phyloP scores from a whole-genome alignment of 1,140 invertebrate species.

The Plodia interpunctella region DNA sequence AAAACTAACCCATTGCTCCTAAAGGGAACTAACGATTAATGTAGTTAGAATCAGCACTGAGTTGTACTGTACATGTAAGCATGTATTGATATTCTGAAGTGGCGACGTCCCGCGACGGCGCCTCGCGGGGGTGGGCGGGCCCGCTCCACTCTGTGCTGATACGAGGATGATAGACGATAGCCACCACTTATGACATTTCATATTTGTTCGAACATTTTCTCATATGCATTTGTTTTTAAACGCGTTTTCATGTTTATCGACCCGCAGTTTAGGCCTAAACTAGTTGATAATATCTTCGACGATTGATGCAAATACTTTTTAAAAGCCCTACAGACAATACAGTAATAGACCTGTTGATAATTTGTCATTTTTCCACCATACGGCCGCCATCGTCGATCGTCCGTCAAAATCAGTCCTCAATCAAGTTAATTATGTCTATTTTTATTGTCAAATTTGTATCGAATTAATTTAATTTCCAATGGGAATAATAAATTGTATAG shows the following conservation, averaged over 20 bases:
- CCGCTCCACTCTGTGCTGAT: background rate
- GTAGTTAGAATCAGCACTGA: background rate
- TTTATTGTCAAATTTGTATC: background rate
- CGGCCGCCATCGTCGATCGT: background rate
- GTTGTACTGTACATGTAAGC: background rate
- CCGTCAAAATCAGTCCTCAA: background rate
- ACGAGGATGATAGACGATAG: background rate
- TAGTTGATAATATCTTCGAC: too few relatives aligned
- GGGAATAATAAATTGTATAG: background rate
- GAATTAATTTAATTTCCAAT: background rate
- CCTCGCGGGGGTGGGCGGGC: background rate
- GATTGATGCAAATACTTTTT: too few relatives aligned
- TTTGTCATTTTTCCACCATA: too few relatives aligned
- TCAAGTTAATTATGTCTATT: background rate
- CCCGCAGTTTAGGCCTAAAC: too few relatives aligned
- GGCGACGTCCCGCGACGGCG: background rate
- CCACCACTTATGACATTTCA: background rate
- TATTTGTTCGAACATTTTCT: background rate
- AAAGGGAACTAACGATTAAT: conserved; percentile 1
- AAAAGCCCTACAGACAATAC: too few relatives aligned
- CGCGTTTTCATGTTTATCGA: background rate
- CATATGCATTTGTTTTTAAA: too few relatives aligned
- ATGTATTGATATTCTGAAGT: background rate
- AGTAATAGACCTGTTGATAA: too few relatives aligned
- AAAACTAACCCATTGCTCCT: background rate